Conservation (phyloP, 2,797 vertebrate genomes). For the Ciconia nigra region DNA sequence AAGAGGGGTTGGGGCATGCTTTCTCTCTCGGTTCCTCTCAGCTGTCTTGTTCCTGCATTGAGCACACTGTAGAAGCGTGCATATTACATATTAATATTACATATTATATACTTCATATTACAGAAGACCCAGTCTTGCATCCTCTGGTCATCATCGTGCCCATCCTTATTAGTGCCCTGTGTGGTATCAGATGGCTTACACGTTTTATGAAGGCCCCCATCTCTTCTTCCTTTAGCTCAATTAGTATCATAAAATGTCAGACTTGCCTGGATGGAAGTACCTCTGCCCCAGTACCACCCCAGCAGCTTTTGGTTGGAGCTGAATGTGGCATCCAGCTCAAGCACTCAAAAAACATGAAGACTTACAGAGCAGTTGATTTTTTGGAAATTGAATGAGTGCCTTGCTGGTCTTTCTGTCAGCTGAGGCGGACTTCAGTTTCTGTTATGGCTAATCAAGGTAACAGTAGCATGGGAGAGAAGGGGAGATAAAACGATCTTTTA, state of each 20-base stretch:
- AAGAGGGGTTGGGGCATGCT: background rate
- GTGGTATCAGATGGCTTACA: background rate
- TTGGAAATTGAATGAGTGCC: background rate
- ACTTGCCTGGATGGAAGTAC: background rate
- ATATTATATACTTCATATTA: rapidly evolving
- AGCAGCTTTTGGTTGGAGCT: background rate
- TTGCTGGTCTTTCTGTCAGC: background rate
- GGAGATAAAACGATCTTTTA: background rate
- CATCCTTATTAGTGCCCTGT: background rate
- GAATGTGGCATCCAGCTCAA: background rate
- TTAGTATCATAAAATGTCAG: background rate
- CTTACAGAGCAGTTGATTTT: background rate
- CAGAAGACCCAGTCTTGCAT: background rate
- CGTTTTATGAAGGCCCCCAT: background rate
- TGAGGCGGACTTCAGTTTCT: background rate
- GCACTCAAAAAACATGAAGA: background rate
- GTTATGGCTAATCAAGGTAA: background rate
- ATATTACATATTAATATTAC: background rate
- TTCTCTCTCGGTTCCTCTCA: background rate
- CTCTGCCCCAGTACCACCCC: background rate
- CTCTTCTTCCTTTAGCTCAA: background rate
- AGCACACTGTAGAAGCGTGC: background rate
- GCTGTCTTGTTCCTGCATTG: background rate
- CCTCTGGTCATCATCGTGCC: background rate
- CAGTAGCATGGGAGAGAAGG: background rate